These are phyloP conservation scores for Pipistrellus pygmaeus DNA, from an alignment of 2,797 vertebrate species.

Conservation along the genomic window DNA sequence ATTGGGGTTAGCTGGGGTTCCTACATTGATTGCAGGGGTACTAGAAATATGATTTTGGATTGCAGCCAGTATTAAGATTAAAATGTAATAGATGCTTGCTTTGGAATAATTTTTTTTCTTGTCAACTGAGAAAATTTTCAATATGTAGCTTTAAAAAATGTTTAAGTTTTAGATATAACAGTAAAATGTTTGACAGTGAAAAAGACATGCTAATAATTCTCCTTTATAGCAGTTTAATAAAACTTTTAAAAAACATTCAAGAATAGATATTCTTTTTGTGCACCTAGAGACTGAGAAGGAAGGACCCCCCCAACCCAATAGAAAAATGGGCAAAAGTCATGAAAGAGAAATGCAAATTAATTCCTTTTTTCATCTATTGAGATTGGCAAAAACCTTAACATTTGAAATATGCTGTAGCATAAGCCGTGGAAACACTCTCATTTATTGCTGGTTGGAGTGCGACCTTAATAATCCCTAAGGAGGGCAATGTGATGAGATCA, in stretches of 20 bases:
- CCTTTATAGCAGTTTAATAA: not conserved
- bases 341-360: conserved; percentile 33
- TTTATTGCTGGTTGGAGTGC: not conserved
- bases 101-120: not conserved
- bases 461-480: not conserved
- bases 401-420: not conserved
- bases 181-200: conserved; percentile 41
- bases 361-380: not conserved
- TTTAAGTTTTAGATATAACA: not conserved
- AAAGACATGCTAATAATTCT: not conserved
- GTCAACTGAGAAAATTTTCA: not conserved
- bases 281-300: not conserved
- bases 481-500: not conserved
- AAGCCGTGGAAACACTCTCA: not conserved
- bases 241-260: not conserved
- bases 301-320: not conserved
- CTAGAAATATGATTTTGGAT: not conserved
- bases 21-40: not conserved
- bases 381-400: not conserved
- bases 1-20: not conserved
- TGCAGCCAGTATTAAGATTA: not conserved
- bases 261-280: not conserved
- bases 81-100: not conserved
- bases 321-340: not conserved
- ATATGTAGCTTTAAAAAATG: not conserved